Base-by-base conservation (phyloP, 2,888 invertebrate genomes). In the Papilio demoleus region DNA sequence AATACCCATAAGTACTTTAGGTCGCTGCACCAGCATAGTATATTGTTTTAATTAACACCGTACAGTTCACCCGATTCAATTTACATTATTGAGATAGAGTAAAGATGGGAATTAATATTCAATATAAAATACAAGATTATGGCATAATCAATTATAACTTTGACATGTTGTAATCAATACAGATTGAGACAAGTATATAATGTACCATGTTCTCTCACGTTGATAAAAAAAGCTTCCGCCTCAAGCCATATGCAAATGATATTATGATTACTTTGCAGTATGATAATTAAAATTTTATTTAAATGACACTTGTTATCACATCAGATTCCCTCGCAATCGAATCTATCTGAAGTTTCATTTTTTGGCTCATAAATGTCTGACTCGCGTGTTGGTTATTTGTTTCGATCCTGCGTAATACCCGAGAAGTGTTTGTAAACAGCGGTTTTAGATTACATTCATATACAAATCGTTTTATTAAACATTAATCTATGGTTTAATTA, bases 381-480 rank as follows among this genome's bases (percentile, higher is more conserved):
- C 11, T 38, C 14, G 38, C 17, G 9, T 11, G 1, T 24, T 24
- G 19, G 19, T 50, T 14, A 50, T 50, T 22, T 31, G 19, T 14
- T n/a, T 31, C n/a, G 40, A 45, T n/a, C 17, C 27, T 2, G 14
- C 31, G 31, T 31, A 50, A 24, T 19, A 40, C 11, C 8, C 8
- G 22, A 12, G 27, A 34, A n/a, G 6, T 40, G 42, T 42, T 17
- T 17, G 22, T 14, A 42, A 58, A 65, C 58, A 31, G n/a, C 22
- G 58, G 56, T 45, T 24, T 58, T 42, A 42, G n/a, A 59, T 59
- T 60, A 47, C 11, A 66, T 61, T 50, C 27, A 47, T 47, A 24
- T 24, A 61, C 47, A 50, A 50, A 67, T 60, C 11, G 34, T n/a
- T 50, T 60, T 60, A 67, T 53, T 61, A 17, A 67, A 31, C 42